Conservation (phyloP, 2,888 invertebrate genomes). For the Zaprionus obscuricornis region DNA sequence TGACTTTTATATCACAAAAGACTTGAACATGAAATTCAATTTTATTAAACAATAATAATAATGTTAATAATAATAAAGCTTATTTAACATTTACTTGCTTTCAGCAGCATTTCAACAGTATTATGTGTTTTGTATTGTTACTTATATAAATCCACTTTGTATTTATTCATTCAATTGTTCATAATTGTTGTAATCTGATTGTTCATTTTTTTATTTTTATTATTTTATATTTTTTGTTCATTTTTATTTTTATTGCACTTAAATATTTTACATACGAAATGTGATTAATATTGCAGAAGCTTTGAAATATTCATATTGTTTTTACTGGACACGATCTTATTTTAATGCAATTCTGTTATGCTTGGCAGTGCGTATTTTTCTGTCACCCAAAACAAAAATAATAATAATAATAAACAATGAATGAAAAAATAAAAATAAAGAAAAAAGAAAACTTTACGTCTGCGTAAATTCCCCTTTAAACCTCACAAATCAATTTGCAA, state of each 20-base stretch:
- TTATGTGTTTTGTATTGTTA: constrained; percentile 18
- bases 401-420: too few relatives aligned
- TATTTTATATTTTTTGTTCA: constrained; percentile 24
- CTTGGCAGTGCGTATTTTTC: constrained; percentile 8
- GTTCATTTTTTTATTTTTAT: too few relatives aligned
- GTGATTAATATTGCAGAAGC: constrained; percentile 55
- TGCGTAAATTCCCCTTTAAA: constrained; percentile 39
- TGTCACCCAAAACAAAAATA: too few relatives aligned
- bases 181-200: too few relatives aligned
- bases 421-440: not conserved
- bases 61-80: too few relatives aligned
- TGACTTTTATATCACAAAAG: too few relatives aligned
- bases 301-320: constrained; percentile 34
- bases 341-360: constrained; percentile 15
- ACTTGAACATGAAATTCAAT: too few relatives aligned
- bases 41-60: too few relatives aligned
- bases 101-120: not conserved
- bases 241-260: constrained; percentile 38
- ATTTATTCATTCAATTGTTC: constrained; percentile 27
- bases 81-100: too few relatives aligned
- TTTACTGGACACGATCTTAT: constrained; percentile 16
- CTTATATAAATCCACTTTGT: not conserved
- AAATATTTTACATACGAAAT: constrained; percentile 39
- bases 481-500: constrained; percentile 76
- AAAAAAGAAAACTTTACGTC: constrained; percentile 1